Evolutionary conservation across 2,113 vertebrate genomes (phyloP), one percentile per base, ranked within the genome.

Genomic region (Gymnarchus niloticus): DNA sequence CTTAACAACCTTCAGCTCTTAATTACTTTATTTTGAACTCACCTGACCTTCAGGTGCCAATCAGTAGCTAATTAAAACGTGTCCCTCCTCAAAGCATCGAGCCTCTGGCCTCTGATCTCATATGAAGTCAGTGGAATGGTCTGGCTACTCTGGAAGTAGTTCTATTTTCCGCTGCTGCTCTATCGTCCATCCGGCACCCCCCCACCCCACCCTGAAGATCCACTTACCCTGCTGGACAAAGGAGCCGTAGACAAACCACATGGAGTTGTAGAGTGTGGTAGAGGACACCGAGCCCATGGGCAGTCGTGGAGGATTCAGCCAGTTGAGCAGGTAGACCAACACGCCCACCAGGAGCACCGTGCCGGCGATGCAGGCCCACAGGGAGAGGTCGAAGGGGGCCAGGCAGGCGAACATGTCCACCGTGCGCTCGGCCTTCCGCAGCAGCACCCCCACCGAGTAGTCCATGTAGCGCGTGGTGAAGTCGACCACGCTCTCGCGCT

Each of bases 181-280:
- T n/a, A n/a, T n/a, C n/a, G n/a, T n/a, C 33, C 56, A 57, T 14
- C 6, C 4, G 19, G 19, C 59, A 21, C 61, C 3, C 12, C 19
- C 59, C 25, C 41, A 19, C 56, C 10, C 28, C n/a, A 23, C 44
- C 3, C 54, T 51, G 6, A 7, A 1, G 10, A 52, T 0, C 5
- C 23, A 87, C 95, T 96, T 95, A 99, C 98, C 98, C 96, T 99
- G 98, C 12, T 99, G 98, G 46, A 99, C 97, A 86, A 99, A 99
- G 85, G 98, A 99, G 89, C 98, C 98, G 0, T 99, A 99, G 85
- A 99, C 98, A 81, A 99, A 98, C 98, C 98, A 99, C 97, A 99
- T 99, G 92, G 98, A 99, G 90, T 99, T 99, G 93, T 99, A 99
- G 85, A 99, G 96, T 0, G 98, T 99, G 23, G 97, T 99, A 4